phyloP scores from a whole-genome alignment of 2,113 vertebrate genomes.

The Callithrix jacchus region DNA sequence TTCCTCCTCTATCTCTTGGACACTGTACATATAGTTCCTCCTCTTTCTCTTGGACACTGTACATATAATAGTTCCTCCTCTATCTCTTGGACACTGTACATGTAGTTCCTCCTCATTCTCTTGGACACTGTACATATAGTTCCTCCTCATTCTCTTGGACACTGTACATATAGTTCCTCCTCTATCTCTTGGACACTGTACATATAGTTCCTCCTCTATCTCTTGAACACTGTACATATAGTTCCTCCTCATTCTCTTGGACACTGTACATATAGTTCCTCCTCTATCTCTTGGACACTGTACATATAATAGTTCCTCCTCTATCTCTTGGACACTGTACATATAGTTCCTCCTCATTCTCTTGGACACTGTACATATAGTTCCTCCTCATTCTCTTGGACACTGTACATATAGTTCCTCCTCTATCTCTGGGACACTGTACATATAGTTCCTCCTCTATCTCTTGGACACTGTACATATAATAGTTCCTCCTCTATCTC shows the following conservation, averaged over 20 bases:
- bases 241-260: background rate
- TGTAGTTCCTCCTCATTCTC: background rate
- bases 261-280: accelerated
- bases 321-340: background rate
- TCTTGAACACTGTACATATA: accelerated
- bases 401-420: accelerated
- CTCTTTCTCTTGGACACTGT: background rate
- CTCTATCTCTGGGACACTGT: too few species aligned
- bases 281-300: background rate
- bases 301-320: background rate
- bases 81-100: background rate
- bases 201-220: background rate
- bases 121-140: accelerated
- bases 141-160: background rate
- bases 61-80: background rate
- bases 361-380: accelerated
- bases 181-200: background rate
- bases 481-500: background rate
- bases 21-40: accelerated
- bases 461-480: background rate
- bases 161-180: accelerated
- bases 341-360: background rate
- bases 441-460: background rate
- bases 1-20: background rate
- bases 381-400: background rate